Conservation (phyloP, 2,113 vertebrate genomes). For the Porphyrio hochstetteri region DNA sequence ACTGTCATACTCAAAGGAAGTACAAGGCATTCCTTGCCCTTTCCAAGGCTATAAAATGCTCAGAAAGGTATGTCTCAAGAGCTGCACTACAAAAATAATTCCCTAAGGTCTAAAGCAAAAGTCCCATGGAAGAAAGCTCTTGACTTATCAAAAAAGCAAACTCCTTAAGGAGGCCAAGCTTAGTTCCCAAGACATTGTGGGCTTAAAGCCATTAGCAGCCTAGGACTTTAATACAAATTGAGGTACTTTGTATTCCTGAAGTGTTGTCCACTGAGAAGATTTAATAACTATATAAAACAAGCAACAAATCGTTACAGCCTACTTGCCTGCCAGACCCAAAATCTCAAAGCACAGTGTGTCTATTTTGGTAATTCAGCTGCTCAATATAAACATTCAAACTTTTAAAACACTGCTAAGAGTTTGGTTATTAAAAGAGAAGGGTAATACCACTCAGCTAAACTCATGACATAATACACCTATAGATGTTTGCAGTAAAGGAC, state of each 20-base stretch:
- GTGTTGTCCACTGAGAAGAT: background rate
- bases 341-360: background rate
- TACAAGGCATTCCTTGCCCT: slow-evolving; percentile 17
- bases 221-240: background rate
- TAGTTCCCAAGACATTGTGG: background rate
- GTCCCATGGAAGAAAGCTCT: background rate
- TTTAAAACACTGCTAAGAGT: background rate
- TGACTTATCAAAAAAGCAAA: background rate
- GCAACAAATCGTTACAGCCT: background rate
- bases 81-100: background rate
- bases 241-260: background rate
- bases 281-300: background rate
- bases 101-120: background rate
- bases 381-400: background rate
- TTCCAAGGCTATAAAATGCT: background rate
- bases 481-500: background rate
- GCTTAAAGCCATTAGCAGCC: background rate
- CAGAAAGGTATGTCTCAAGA: background rate
- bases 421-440: no score
- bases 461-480: background rate
- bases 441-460: background rate
- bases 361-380: background rate
- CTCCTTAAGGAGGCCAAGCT: background rate
- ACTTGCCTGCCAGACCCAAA: background rate
- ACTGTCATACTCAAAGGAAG: background rate